These are phyloP conservation scores for Arizona elegans DNA, from an alignment of 2,113 vertebrate species.

Conservation along the genomic window DNA sequence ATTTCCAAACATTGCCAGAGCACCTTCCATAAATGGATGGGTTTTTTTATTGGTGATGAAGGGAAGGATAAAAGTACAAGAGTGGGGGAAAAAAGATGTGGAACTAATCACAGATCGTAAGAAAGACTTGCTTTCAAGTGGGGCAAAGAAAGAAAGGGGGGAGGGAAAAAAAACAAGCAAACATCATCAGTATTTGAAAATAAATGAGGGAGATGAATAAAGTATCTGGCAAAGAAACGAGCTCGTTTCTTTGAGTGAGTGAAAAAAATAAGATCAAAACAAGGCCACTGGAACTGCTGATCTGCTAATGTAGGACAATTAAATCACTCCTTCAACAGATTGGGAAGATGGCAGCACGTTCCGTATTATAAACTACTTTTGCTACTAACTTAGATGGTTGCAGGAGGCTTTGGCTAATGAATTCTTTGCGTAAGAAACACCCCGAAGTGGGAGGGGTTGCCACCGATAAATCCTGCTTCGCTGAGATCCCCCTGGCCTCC, in stretches of 20 bases:
- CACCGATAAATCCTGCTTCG: conserved; percentile 22
- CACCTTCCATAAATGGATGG: background rate
- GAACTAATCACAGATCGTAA: background rate
- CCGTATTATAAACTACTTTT: background rate
- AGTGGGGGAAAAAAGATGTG: background rate
- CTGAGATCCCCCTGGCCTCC: conserved; percentile 20
- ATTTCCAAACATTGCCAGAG: background rate
- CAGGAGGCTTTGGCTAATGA: background rate
- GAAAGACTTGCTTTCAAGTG: background rate
- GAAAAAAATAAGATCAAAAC: background rate
- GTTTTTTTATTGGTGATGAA: background rate
- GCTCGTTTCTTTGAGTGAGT: background rate
- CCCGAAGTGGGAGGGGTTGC: background rate
- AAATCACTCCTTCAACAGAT: background rate
- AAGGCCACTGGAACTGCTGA: background rate
- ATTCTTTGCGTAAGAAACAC: background rate
- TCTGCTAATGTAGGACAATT: background rate
- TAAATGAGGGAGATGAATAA: background rate
- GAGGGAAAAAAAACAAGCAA: background rate
- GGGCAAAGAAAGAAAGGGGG: background rate
- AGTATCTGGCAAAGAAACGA: background rate
- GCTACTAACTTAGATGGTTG: background rate
- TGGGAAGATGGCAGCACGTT: background rate
- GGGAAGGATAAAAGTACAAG: background rate
- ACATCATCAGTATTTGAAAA: background rate